Evolutionary conservation across 1,140 invertebrate genomes (phyloP).

Genomic region (Oscheius sp.): DNA sequence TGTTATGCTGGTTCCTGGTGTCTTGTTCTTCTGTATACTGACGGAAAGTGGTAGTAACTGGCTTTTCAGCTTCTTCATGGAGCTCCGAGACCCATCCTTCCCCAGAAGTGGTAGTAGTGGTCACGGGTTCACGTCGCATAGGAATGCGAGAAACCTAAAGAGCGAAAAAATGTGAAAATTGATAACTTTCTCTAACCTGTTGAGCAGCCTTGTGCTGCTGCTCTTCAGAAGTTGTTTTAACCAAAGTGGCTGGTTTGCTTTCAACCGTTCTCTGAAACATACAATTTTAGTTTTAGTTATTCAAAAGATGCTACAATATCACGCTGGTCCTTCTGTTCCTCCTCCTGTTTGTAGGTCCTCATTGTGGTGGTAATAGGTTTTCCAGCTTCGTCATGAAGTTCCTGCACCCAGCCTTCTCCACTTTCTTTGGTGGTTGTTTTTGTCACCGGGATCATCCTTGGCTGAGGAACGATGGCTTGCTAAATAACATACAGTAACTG

Average conservation of each 20-base stretch:
- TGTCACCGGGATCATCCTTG: conserved; percentile 15
- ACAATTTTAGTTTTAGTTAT: background rate
- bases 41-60: background rate
- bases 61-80: conserved; percentile 16
- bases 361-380: background rate
- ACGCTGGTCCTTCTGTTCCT: background rate
- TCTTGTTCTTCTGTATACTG: conserved; percentile 14
- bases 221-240: background rate
- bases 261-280: background rate
- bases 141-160: conserved; percentile 10
- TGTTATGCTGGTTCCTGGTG: background rate
- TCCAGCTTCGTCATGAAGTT: background rate
- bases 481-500: too few species aligned
- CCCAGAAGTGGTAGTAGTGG: conserved; percentile 14
- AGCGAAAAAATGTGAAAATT: background rate
- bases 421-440: conserved; percentile 21
- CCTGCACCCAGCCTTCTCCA: conserved; percentile 10
- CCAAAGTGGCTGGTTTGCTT: background rate
- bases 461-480: background rate
- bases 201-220: background rate
- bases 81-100: conserved; percentile 19
- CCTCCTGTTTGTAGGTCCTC: background rate
- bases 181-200: background rate
- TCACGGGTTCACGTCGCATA: conserved; percentile 18
- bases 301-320: background rate